Percentiles rank a stretch among this genome's conserved stretches.
phyloP scores from a whole-genome alignment of 2,888 invertebrate species.

The Nysson spinosus region DNA sequence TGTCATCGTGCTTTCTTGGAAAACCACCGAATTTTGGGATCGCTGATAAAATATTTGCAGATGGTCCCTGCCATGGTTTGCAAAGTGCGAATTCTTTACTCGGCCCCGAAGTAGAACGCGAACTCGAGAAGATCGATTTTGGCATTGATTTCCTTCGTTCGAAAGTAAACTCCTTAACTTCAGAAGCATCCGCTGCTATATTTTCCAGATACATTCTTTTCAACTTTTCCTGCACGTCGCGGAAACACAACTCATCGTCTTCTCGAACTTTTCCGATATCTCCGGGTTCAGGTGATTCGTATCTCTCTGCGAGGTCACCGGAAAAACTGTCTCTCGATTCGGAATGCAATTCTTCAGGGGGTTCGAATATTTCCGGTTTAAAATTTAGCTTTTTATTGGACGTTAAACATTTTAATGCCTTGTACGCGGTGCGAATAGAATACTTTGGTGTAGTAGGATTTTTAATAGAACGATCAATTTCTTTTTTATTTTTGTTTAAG shows the following conservation, averaged over 20 bases:
- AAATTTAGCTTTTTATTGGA: slow-evolving; percentile 44
- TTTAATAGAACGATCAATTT: background rate
- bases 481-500: background rate
- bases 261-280: slow-evolving; percentile 2
- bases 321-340: background rate
- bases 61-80: slow-evolving; percentile 6
- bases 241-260: slow-evolving; percentile 3
- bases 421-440: slow-evolving; percentile 46
- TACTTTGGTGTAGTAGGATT: slow-evolving; percentile 31
- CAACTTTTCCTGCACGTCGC: slow-evolving; percentile 42
- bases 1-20: slow-evolving; percentile 64
- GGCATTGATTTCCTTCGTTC: slow-evolving; percentile 15
- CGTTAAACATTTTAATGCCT: slow-evolving; percentile 53
- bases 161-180: background rate
- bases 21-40: slow-evolving; percentile 65
- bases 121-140: slow-evolving; percentile 50
- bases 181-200: slow-evolving; percentile 10
- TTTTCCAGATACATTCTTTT: slow-evolving; percentile 31
- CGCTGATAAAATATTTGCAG: slow-evolving; percentile 35
- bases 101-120: slow-evolving; percentile 52
- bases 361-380: slow-evolving; percentile 1
- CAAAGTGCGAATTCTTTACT: slow-evolving; percentile 42
- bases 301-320: background rate
- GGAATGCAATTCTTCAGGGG: background rate
- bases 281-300: background rate